Evolutionary conservation across 2,888 invertebrate species (phyloP).

Genomic region (Epistrophe eligans): DNA sequence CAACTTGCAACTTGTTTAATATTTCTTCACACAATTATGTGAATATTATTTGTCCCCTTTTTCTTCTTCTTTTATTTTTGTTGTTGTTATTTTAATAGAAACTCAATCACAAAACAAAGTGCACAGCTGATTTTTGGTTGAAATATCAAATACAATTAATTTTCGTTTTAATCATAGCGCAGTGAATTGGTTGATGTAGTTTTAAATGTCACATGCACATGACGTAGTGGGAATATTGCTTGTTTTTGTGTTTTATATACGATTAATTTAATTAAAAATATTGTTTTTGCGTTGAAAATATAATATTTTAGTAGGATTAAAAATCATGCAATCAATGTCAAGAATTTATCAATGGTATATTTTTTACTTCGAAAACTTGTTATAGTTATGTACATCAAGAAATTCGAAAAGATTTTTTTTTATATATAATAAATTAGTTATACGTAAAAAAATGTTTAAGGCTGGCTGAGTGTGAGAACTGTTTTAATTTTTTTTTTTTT

Average conservation of each 20-base stretch:
- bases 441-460: too few relatives aligned
- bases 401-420: too few relatives aligned
- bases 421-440: too few relatives aligned
- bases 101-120: slow-evolving; percentile 21
- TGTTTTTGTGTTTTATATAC: too few relatives aligned
- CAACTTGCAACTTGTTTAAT: slow-evolving; percentile 61
- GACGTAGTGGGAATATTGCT: neutral
- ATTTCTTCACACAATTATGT: slow-evolving; percentile 52
- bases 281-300: neutral
- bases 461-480: too few relatives aligned
- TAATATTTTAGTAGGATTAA: too few relatives aligned
- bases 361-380: too few relatives aligned
- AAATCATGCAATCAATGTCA: too few relatives aligned
- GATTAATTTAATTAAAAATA: neutral
- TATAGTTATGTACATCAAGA: too few relatives aligned
- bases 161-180: slow-evolving; percentile 7
- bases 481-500: too few relatives aligned
- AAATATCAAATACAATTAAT: slow-evolving; percentile 21
- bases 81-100: neutral
- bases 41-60: slow-evolving; percentile 27
- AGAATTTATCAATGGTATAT: too few relatives aligned
- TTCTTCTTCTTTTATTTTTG: neutral
- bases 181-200: neutral
- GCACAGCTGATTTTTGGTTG: slow-evolving; percentile 58
- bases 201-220: neutral